Conservation (phyloP, 2,113 vertebrate genomes). For the Gobius niger region DNA sequence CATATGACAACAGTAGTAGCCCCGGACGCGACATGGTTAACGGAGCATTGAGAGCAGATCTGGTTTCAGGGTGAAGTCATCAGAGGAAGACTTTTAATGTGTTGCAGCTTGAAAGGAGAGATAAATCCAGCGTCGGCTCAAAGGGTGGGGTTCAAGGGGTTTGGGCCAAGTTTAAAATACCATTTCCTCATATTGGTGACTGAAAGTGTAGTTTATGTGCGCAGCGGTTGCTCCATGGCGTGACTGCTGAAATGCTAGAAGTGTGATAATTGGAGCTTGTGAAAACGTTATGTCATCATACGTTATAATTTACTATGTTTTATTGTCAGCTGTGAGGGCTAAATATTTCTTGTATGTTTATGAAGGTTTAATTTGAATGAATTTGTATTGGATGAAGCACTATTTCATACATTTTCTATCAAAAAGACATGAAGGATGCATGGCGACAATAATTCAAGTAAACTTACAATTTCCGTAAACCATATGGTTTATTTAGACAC, state of each 20-base stretch:
- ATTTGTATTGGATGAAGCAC: background rate
- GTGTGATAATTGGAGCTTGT: conserved; percentile 6
- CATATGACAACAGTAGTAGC: conserved; percentile 33
- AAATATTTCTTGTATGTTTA: background rate
- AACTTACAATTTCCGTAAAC: background rate
- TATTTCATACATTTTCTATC: background rate
- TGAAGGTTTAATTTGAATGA: background rate
- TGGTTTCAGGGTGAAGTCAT: conserved; percentile 76
- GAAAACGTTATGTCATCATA: conserved; percentile 11
- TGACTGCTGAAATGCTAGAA: conserved; percentile 24
- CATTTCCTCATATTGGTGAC: conserved; percentile 55
- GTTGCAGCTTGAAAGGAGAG: conserved; percentile 74
- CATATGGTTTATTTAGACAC: too few relatives aligned
- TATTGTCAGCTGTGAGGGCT: background rate
- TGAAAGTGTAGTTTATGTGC: conserved; percentile 37
- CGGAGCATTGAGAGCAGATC: conserved; percentile 65
- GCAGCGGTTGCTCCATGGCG: conserved; percentile 16
- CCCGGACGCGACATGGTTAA: conserved; percentile 58
- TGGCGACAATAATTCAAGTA: background rate
- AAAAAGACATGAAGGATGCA: too few relatives aligned
- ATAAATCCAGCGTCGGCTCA: conserved; percentile 51
- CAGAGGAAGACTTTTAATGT: conserved; percentile 70
- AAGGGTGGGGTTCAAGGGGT: conserved; percentile 59
- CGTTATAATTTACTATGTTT: conserved; percentile 20
- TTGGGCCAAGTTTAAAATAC: conserved; percentile 55